Base-by-base conservation (phyloP, 2,888 invertebrate species). In the Hyppa rectilinea region DNA sequence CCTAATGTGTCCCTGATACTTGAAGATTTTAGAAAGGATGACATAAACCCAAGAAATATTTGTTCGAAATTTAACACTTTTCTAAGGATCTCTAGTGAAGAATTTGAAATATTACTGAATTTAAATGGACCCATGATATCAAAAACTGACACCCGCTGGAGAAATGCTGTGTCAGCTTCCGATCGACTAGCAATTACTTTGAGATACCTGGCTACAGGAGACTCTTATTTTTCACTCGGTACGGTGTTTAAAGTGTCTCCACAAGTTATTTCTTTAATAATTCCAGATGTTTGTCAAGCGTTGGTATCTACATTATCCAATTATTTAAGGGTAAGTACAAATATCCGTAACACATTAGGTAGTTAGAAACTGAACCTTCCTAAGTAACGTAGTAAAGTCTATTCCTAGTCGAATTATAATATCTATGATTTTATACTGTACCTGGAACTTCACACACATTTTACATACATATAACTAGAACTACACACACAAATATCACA, bases 1-100 rank as follows among this genome's bases (percentile, higher is more conserved):
- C 65, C 70, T 70, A 70, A 70, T 65, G 65, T 70, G 65, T 70
- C 70, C 65, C 65, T 52, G 69, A 76, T 73, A 76, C 76, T 76
- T 70, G 67, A 77, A 71, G 71, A 74, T 77, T 71, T 78, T 71
- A 75, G 67, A 77, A 77, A 56, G 77, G 77, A 63, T 23, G 62
- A 59, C 40, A 63, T 63, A 63, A 63, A 75, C 77, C 78, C 71
- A 75, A 78, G 75, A 78, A 75, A 71, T 78, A 75, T 73, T 76
- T 65, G 69, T 73, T 76, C 73, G 65, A 47, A 65, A 65, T 76
- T 76, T 75, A 69, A 78, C 69, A 69, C 71, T 52, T 75, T 72
- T 78, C 69, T 78, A 72, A 75, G 70, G 72, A 72, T 78, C 67
- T 78, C 78, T 73, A 78, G 70, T 78, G 78, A 72, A 76, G 76